phyloP scores from a whole-genome alignment of 1,140 invertebrate genomes.

The Coenobita brevimanus region DNA sequence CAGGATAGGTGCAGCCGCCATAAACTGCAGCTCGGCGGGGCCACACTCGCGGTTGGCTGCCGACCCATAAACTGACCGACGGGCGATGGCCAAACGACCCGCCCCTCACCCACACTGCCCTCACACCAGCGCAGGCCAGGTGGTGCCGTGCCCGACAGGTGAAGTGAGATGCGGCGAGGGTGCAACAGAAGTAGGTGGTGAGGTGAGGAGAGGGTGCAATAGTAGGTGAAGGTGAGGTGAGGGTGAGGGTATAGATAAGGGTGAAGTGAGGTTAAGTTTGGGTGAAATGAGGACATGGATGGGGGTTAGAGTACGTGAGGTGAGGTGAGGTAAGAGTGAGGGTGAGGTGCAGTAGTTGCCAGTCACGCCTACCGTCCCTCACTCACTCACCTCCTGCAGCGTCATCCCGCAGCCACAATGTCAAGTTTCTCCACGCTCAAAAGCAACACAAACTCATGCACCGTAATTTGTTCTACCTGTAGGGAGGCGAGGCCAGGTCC shows the following conservation, averaged over 20 bases:
- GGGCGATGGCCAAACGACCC: not conserved
- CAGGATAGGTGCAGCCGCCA: conserved; percentile 51
- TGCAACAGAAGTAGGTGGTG: no score
- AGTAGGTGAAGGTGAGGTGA: no score
- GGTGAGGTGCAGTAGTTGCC: conserved; percentile 10
- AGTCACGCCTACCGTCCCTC: conserved; percentile 36
- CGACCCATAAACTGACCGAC: conserved; percentile 38
- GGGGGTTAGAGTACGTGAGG: no score
- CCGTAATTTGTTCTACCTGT: conserved; percentile 48
- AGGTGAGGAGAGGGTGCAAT: no score
- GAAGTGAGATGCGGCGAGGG: no score
- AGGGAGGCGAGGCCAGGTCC: conserved; percentile 11
- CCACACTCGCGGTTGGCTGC: conserved; percentile 28
- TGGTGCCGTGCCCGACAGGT: no score
- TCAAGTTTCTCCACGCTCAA: conserved; percentile 32
- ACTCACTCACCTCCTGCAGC: conserved; percentile 16
- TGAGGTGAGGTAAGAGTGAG: not conserved
- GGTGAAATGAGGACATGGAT: no score
- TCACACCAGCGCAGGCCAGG: no score
- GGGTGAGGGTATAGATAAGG: no score
- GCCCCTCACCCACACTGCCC: not conserved
- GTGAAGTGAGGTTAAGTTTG: no score
- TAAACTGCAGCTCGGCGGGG: conserved; percentile 33
- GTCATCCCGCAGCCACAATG: conserved; percentile 32
- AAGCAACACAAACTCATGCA: conserved; percentile 46